These are phyloP conservation scores for Smittia sp. DNA, from an alignment of 2,888 invertebrate species.

Conservation along the genomic window DNA sequence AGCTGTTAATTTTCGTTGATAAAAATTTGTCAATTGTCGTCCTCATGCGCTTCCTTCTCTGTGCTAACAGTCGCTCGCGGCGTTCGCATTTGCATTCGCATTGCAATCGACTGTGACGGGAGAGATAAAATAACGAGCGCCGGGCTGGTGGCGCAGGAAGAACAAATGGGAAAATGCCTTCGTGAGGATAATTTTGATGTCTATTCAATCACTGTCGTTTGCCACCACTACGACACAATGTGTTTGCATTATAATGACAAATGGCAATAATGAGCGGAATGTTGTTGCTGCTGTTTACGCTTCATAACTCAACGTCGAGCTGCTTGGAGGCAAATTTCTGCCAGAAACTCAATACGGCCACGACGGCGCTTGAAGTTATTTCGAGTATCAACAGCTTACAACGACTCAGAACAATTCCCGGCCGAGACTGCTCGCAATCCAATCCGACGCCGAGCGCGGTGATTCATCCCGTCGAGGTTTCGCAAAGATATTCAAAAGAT, in stretches of 20 bases:
- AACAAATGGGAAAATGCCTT: neutral
- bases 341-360: too few species aligned
- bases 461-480: too few species aligned
- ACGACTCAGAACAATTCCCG: too few species aligned
- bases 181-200: conserved; percentile 27
- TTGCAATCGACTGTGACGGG: neutral
- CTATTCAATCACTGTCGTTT: conserved; percentile 26
- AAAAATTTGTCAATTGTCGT: conserved; percentile 32
- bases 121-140: neutral
- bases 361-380: too few species aligned
- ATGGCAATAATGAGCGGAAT: conserved; percentile 20
- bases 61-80: neutral
- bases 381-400: too few species aligned
- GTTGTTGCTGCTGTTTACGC: conserved; percentile 19
- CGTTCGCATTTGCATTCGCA: neutral
- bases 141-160: neutral
- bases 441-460: too few species aligned
- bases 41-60: neutral
- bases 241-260: conserved; percentile 32
- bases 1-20: conserved; percentile 33
- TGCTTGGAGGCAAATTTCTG: neutral
- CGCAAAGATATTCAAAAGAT: too few species aligned
- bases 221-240: neutral
- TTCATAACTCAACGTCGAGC: neutral
- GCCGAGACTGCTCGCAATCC: too few species aligned